These are phyloP conservation scores for Drosophila yooni DNA, from an alignment of 2,888 invertebrate genomes.

Conservation along the genomic window DNA sequence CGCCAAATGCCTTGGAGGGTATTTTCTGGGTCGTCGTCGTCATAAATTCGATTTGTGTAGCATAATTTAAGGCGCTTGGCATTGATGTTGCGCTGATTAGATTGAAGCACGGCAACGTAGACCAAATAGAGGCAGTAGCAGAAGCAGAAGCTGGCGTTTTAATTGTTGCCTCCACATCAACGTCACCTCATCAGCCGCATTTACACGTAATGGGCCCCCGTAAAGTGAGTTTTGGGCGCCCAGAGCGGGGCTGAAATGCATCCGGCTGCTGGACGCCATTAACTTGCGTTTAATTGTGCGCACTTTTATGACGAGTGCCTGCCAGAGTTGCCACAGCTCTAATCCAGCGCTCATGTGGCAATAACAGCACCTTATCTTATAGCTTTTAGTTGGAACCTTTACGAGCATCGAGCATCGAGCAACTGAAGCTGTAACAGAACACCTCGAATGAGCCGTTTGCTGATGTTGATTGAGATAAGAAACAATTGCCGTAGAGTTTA, in stretches of 20 bases:
- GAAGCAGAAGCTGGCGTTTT: slow-evolving; percentile 54
- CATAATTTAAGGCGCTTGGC: slow-evolving; percentile 74
- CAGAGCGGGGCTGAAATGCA: slow-evolving; percentile 38
- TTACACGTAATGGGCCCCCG: slow-evolving; percentile 77
- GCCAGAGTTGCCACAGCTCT: slow-evolving; percentile 38
- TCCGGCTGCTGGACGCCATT: slow-evolving; percentile 67
- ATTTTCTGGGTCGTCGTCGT: slow-evolving; percentile 31
- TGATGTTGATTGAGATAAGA: slow-evolving; percentile 47
- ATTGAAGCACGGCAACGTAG: slow-evolving; percentile 62
- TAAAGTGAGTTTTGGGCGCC: slow-evolving; percentile 66
- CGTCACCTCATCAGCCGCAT: slow-evolving; percentile 80
- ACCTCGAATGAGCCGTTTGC: slow-evolving; percentile 43
- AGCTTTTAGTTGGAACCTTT: slow-evolving; percentile 56
- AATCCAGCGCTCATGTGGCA: slow-evolving; percentile 70
- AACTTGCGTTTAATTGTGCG: slow-evolving; percentile 77
- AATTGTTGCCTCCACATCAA: slow-evolving; percentile 70
- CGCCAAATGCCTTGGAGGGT: slow-evolving; percentile 42
- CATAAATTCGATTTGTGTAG: slow-evolving; percentile 79
- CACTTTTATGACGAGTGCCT: slow-evolving; percentile 77
- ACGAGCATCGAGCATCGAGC: slow-evolving; percentile 23
- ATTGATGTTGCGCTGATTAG: slow-evolving; percentile 72
- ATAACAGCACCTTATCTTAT: slow-evolving; percentile 62
- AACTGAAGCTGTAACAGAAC: slow-evolving; percentile 59
- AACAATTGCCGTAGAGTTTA: slow-evolving; percentile 23
- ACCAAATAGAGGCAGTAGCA: background rate